Conservation (phyloP, 92 coral and sea anemone genomes). For the Virgularia gustaviana region DNA sequence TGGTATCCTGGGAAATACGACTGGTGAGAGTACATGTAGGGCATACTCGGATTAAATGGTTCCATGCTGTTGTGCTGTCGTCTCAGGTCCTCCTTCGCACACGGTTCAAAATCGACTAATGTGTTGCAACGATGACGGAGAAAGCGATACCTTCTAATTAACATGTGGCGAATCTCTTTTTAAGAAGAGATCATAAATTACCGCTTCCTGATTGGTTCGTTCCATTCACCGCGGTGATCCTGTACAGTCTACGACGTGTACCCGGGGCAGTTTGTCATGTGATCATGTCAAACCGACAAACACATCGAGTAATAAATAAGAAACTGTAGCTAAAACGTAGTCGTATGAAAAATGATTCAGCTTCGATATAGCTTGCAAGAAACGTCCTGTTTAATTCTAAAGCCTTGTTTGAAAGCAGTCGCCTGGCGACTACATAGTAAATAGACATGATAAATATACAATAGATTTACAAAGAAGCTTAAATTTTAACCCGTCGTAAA, state of each 20-base stretch:
- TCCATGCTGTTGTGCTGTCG: constrained; percentile 36
- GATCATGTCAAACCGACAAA: constrained; percentile 10
- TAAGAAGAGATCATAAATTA: constrained; percentile 34
- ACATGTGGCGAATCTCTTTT: constrained; percentile 43
- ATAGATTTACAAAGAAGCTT: constrained; percentile 36
- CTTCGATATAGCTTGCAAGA: not conserved
- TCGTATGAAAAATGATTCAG: constrained; percentile 34
- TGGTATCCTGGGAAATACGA: constrained; percentile 39
- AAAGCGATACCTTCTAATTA: constrained; percentile 43
- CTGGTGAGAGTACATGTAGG: constrained; percentile 34
- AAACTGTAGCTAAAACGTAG: constrained; percentile 2
- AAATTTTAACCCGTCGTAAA: constrained; percentile 31
- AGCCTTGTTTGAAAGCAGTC: constrained; percentile 15
- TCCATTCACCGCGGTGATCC: constrained; percentile 24
- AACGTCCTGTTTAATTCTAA: constrained; percentile 14
- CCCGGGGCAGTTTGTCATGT: constrained; percentile 35
- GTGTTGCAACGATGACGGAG: constrained; percentile 45
- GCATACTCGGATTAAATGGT: constrained; percentile 35
- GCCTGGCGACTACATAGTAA: constrained; percentile 29
- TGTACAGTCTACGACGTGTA: constrained; percentile 12
- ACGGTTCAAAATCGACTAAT: constrained; percentile 14
- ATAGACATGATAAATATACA: constrained; percentile 3
- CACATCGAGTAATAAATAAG: constrained; percentile 26
- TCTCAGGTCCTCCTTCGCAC: constrained; percentile 23
- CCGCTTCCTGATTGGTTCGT: constrained; percentile 34